phyloP scores from a whole-genome alignment of 2,888 invertebrate genomes.

The Pseudococcus longispinus region DNA sequence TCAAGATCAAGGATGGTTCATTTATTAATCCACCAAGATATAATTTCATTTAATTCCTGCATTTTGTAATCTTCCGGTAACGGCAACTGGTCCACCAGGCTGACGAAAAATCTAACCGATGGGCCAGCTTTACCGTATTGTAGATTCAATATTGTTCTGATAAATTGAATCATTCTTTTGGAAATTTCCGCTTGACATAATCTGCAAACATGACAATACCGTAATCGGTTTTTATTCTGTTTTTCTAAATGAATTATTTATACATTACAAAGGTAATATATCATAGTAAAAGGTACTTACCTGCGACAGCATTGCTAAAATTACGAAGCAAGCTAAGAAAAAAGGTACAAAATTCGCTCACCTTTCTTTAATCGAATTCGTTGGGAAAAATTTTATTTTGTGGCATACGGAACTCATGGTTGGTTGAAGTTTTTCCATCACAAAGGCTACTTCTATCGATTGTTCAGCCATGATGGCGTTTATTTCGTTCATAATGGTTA shows the following conservation, averaged over 20 bases:
- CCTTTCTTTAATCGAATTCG: slow-evolving; percentile 67
- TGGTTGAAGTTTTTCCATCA: slow-evolving; percentile 65
- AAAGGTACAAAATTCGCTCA: slow-evolving; percentile 59
- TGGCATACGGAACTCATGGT: slow-evolving; percentile 66
- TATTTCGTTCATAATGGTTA: slow-evolving; percentile 44
- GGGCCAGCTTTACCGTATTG: slow-evolving; percentile 59
- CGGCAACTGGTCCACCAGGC: slow-evolving; percentile 66
- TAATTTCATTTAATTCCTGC: slow-evolving; percentile 54
- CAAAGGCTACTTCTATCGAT: not conserved
- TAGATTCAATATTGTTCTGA: slow-evolving; percentile 60
- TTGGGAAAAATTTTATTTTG: slow-evolving; percentile 65
- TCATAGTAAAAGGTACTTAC: not conserved
- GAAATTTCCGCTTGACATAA: slow-evolving; percentile 70
- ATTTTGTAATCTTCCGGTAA: slow-evolving; percentile 69
- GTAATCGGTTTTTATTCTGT: not conserved
- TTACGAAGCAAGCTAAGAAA: not conserved
- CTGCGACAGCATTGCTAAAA: not conserved
- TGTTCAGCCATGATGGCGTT: not conserved
- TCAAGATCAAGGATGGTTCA: not conserved
- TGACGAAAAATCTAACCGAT: slow-evolving; percentile 63
- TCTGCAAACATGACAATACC: slow-evolving; percentile 60
- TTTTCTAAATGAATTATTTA: not conserved
- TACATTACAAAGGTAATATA: no score
- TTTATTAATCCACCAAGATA: slow-evolving; percentile 53
- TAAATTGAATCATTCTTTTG: slow-evolving; percentile 66